Percentiles rank a stretch among this genome's conserved stretches.
Conservation (phyloP, 2,113 vertebrate species). For the Anser brachyrhynchus region DNA sequence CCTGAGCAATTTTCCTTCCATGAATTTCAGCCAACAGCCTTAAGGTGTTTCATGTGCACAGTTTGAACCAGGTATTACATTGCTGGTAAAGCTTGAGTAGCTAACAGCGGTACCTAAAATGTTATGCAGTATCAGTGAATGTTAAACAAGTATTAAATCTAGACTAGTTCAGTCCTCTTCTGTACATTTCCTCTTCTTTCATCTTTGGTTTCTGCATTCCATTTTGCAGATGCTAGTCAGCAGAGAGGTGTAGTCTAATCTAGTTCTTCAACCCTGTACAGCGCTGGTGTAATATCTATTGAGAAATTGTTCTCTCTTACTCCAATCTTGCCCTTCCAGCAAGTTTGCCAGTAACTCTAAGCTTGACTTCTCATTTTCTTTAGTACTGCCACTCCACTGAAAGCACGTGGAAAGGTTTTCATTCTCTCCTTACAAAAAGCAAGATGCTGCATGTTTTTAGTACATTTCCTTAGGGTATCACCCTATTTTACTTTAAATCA, state of each 20-base stretch:
- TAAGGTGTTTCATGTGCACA: background rate
- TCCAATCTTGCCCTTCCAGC: background rate
- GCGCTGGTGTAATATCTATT: background rate
- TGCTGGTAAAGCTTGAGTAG: background rate
- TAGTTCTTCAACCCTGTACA: background rate
- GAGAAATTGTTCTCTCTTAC: background rate
- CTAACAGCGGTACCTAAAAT: background rate
- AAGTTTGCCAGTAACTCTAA: background rate
- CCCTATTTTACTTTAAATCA: background rate
- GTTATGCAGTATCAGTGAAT: background rate
- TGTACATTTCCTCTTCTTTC: background rate
- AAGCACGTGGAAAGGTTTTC: background rate
- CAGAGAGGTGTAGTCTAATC: background rate
- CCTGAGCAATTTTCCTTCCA: background rate
- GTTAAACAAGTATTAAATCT: background rate
- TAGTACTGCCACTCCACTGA: background rate
- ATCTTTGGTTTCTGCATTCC: background rate
- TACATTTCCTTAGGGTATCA: background rate
- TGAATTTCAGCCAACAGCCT: background rate
- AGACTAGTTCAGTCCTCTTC: background rate
- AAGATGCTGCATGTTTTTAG: background rate
- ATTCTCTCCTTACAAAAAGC: background rate
- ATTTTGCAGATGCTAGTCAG: background rate
- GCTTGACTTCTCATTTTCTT: background rate
- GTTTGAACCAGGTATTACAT: background rate